A percentile compares a stretch with the other conserved stretches of the same genome.
Conservation (phyloP, 2,797 vertebrate genomes). For the Podargus strigoides region DNA sequence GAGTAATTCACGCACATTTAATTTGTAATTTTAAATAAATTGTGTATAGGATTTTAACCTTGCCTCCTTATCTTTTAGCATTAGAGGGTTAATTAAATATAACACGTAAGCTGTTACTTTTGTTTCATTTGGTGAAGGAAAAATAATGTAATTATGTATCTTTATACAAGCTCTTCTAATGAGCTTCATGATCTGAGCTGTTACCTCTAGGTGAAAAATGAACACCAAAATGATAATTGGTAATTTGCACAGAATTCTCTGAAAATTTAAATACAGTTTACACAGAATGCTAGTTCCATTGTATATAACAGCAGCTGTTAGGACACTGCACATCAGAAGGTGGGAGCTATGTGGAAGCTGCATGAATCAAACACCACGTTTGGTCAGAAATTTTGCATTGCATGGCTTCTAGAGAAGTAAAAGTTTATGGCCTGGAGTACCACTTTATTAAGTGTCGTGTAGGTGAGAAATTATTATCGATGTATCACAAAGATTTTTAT, state of each 20-base stretch:
- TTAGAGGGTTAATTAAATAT: no score
- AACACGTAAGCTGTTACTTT: neutral
- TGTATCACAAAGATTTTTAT: neutral
- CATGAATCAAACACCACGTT: no score
- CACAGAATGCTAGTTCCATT: neutral
- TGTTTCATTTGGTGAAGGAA: neutral
- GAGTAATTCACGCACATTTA: neutral
- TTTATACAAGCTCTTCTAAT: neutral
- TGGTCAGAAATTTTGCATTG: neutral
- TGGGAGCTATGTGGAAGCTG: no score
- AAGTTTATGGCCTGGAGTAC: neutral
- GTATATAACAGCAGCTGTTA: neutral
- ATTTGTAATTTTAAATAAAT: neutral
- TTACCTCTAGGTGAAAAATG: neutral
- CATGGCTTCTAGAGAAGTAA: neutral
- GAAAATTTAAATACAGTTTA: neutral
- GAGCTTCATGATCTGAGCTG: neutral
- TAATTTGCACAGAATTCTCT: neutral
- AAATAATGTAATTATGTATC: neutral
- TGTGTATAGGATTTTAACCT: neutral
- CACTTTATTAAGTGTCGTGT: neutral
- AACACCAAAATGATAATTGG: neutral
- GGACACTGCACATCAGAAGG: neutral
- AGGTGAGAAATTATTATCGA: neutral
- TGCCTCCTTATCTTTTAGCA: neutral